These are phyloP conservation scores for Acanthurus tractus DNA, from an alignment of 2,797 vertebrate species.

Conservation along the genomic window DNA sequence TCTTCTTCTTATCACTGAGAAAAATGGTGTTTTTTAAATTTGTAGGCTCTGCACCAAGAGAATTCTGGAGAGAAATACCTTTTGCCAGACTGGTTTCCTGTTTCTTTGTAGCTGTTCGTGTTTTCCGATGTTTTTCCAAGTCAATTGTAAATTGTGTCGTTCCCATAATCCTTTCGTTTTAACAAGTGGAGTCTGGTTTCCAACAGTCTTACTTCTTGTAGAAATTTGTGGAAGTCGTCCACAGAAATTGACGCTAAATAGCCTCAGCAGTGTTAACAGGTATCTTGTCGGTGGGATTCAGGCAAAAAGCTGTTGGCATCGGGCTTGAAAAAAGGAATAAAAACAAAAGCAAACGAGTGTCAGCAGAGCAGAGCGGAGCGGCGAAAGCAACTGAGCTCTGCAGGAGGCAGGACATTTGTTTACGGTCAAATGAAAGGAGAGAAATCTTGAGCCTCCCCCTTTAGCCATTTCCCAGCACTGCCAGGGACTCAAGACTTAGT, in stretches of 20 bases:
- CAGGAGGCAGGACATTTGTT: slow-evolving; percentile 15
- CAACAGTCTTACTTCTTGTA: background rate
- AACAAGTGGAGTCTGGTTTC: background rate
- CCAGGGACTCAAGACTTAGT: slow-evolving; percentile 29
- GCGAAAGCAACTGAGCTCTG: background rate
- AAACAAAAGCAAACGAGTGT: no score
- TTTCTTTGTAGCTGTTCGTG: background rate
- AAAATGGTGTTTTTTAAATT: slow-evolving; percentile 26
- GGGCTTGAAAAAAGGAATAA: no score
- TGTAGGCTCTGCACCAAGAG: slow-evolving; percentile 17
- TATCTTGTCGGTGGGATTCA: no score
- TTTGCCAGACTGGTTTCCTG: background rate
- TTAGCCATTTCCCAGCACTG: slow-evolving; percentile 21
- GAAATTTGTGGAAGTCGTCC: background rate
- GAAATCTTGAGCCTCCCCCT: slow-evolving; percentile 28
- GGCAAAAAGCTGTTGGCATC: no score
- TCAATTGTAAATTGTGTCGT: no score
- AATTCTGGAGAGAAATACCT: slow-evolving; percentile 6
- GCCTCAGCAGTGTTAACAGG: no score
- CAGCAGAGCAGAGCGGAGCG: background rate
- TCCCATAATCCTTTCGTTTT: background rate
- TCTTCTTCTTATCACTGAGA: slow-evolving; percentile 23
- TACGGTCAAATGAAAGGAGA: slow-evolving; percentile 10
- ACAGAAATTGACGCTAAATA: no score
- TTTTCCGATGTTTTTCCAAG: no score